phyloP scores from a whole-genome alignment of 23 tunicate genomes.

The Pegea sp. region DNA sequence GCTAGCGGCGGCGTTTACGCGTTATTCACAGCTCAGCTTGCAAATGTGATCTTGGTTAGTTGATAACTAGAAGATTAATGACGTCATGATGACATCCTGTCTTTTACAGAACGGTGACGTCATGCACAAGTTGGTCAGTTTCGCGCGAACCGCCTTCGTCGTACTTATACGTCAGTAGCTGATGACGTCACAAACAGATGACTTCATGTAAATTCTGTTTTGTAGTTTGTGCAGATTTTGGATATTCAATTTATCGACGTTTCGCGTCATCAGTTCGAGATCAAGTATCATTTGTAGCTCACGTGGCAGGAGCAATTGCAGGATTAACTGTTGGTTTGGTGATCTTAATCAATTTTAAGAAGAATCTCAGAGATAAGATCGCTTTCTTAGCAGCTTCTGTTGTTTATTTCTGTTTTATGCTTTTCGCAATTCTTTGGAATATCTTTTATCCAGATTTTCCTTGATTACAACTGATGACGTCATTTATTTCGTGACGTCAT shows the following conservation, averaged over 20 bases:
- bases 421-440: constrained; percentile 66
- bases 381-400: constrained; percentile 28
- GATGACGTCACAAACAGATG: no score
- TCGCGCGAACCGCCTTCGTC: constrained; percentile 37
- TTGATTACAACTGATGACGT: no score
- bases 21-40: constrained; percentile 61
- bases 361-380: constrained; percentile 48
- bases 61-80: background rate
- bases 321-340: constrained; percentile 68
- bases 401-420: constrained; percentile 33
- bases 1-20: constrained; percentile 97
- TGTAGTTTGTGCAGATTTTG: constrained; percentile 70
- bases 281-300: constrained; percentile 79
- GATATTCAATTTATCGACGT: constrained; percentile 56
- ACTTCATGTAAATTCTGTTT: no score
- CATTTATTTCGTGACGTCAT: no score
- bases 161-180: constrained; percentile 33
- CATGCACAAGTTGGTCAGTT: constrained; percentile 71
- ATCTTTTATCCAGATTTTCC: constrained; percentile 69
- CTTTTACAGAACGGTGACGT: constrained; percentile 72
- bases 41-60: constrained; percentile 75
- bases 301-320: constrained; percentile 77
- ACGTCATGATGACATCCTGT: background rate
- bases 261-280: constrained; percentile 24
- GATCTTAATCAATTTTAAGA: constrained; percentile 59